Base-by-base conservation (phyloP, 2,797 vertebrate genomes). In the Dendrocincla tyrannina region DNA sequence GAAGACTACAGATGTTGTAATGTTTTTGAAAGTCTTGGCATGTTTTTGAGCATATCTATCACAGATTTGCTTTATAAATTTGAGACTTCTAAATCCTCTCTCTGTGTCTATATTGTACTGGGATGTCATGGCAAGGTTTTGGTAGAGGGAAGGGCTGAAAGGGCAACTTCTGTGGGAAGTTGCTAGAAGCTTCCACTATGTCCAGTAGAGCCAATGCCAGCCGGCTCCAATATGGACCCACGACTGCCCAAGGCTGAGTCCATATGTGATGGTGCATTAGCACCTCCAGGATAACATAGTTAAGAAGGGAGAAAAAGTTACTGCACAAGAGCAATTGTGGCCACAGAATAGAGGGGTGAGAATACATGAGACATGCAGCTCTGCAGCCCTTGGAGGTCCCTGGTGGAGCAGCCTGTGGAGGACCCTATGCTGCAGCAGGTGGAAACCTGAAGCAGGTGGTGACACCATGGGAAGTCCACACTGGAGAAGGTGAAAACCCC, bases 191-290 rank as follows among this genome's bases (percentile, higher is more conserved):
- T 72, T 49, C 59, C n/a, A 20, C 9, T 7, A 2, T 32, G 22
- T 56, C 28, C 7, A 5, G 7, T 9, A 55, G 12, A 67, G 35
- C 10, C 16, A 16, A 15, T 14, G 6, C 47, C 47, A 62, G n/a
- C 17, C 0, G 0, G 15, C n/a, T 44, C 47, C 24, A 27, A 19
- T 28, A 23, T 4, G n/a, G 59, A 50, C n/a, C 9, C 11, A 7
- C 11, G 12, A 3, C 46, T 33, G 32, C 12, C 27, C 32, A 30
- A 28, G 64, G 19, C 19, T 17, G 28, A 32, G 46, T 32, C 30
- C 63, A 35, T 19, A 41, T 22, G 39, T 9, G 18, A 16, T 24
- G 19, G 39, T 13, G 23, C 25, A n/a, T n/a, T 37, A 52, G 44
- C 17, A 28, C 13, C 66, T 47, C 22, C 52, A 23, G 33, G 17